Percentiles rank a stretch among this genome's conserved stretches.
Evolutionary conservation across 2,888 invertebrate genomes (phyloP).

Genomic region (Rosalia funebris): DNA sequence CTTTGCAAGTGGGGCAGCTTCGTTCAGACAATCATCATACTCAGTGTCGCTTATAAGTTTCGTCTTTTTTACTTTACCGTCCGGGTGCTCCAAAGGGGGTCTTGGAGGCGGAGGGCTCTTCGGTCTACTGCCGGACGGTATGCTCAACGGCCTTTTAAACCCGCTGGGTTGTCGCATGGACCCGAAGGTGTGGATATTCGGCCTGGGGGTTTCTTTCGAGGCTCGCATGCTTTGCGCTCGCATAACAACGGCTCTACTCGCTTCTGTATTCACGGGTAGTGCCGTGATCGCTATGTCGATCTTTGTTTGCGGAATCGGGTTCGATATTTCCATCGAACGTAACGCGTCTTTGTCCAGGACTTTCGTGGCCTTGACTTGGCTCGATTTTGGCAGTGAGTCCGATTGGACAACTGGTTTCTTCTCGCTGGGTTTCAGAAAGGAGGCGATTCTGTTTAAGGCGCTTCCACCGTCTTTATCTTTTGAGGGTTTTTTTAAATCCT

Average conservation of each 20-base stretch:
- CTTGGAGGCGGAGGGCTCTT: conserved; percentile 81
- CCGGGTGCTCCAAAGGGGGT: conserved; percentile 66
- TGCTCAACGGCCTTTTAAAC: conserved; percentile 78
- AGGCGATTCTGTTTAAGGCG: conserved; percentile 77
- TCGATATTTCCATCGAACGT: conserved; percentile 82
- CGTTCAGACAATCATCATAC: conserved; percentile 84
- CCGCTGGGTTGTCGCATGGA: conserved; percentile 81
- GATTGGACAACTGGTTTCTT: conserved; percentile 68
- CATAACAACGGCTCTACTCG: conserved; percentile 71
- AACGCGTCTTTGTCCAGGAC: conserved; percentile 76
- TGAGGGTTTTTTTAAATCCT: conserved; percentile 25
- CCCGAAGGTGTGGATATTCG: conserved; percentile 79
- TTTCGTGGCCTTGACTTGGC: conserved; percentile 72
- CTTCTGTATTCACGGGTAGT: conserved; percentile 71
- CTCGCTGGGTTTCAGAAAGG: conserved; percentile 75
- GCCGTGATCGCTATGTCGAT: conserved; percentile 71
- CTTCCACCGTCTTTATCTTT: conserved; percentile 69
- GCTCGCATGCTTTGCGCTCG: conserved; percentile 86
- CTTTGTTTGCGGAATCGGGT: conserved; percentile 80
- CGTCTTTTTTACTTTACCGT: conserved; percentile 23
- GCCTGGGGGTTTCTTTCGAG: conserved; percentile 62
- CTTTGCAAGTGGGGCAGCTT: conserved; percentile 70
- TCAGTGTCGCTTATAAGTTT: conserved; percentile 66
- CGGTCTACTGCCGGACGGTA: conserved; percentile 74
- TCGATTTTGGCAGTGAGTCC: conserved; percentile 69